Percentiles rank a stretch among this genome's conserved stretches.
Conservation (phyloP, 2,888 invertebrate species). For the Notodonta ziczac region DNA sequence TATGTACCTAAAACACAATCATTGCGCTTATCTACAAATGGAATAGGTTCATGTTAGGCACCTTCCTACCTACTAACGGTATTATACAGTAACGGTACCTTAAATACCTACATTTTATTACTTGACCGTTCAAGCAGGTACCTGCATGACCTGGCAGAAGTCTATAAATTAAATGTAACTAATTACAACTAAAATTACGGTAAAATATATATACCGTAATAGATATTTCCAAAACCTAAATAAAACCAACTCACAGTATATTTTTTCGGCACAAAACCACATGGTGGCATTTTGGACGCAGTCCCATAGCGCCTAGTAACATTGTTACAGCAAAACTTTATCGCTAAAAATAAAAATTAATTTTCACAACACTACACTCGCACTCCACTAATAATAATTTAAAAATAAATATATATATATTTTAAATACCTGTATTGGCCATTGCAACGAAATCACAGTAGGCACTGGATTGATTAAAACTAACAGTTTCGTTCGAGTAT, state of each 20-base stretch:
- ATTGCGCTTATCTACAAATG: no score
- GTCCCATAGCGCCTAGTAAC: slow-evolving; percentile 39
- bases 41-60: no score
- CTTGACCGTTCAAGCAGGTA: no score
- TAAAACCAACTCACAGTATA: slow-evolving; percentile 57
- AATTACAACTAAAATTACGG: not conserved
- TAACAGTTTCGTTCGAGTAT: not conserved
- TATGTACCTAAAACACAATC: no score
- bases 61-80: no score
- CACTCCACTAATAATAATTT: not conserved
- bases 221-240: not conserved
- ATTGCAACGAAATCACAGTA: slow-evolving; percentile 20
- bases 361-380: not conserved
- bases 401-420: not conserved
- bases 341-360: slow-evolving; percentile 36
- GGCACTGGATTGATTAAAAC: slow-evolving; percentile 3
- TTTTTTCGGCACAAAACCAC: slow-evolving; percentile 57
- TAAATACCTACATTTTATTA: no score
- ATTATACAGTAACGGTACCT: no score
- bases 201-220: slow-evolving; percentile 5
- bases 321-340: slow-evolving; percentile 26
- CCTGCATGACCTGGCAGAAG: no score
- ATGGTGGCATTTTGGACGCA: slow-evolving; percentile 42
- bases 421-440: slow-evolving; percentile 35
- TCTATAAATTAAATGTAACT: not conserved